Evolutionary conservation across 2,113 vertebrate species (phyloP).

Genomic region (Ammodytes marinus): DNA sequence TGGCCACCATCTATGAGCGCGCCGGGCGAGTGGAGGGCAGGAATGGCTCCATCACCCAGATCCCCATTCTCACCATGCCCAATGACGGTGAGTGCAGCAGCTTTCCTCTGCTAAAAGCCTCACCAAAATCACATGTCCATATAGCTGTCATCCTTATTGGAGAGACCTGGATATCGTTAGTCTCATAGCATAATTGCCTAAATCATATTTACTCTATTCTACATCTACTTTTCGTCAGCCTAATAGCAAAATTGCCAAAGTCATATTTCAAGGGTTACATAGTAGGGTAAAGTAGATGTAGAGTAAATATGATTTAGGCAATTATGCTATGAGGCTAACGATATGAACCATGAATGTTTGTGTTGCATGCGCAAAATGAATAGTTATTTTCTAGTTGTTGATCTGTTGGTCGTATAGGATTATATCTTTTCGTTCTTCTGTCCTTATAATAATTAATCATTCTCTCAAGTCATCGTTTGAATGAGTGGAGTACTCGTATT

Average conservation of each 20-base stretch:
- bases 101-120: neutral
- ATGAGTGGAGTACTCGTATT: neutral
- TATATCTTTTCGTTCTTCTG: neutral
- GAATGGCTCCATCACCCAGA: slow-evolving; percentile 89
- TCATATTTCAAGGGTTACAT: too few relatives aligned
- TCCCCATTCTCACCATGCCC: slow-evolving; percentile 85
- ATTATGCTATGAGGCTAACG: too few relatives aligned
- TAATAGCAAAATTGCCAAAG: too few relatives aligned
- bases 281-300: too few relatives aligned
- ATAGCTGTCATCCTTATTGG: neutral
- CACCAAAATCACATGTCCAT: neutral
- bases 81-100: slow-evolving; percentile 75
- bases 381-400: neutral
- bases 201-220: too few relatives aligned
- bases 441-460: neutral
- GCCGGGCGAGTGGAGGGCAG: slow-evolving; percentile 84
- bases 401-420: neutral
- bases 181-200: too few relatives aligned
- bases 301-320: too few relatives aligned
- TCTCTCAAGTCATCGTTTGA: slow-evolving; percentile 25
- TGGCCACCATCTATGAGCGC: slow-evolving; percentile 86
- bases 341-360: neutral
- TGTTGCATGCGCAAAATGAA: neutral
- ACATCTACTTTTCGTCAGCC: too few relatives aligned
- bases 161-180: neutral